Conservation (phyloP, 37 sponge, comb jelly and placozoan species). For the Eunapius fragilis region DNA sequence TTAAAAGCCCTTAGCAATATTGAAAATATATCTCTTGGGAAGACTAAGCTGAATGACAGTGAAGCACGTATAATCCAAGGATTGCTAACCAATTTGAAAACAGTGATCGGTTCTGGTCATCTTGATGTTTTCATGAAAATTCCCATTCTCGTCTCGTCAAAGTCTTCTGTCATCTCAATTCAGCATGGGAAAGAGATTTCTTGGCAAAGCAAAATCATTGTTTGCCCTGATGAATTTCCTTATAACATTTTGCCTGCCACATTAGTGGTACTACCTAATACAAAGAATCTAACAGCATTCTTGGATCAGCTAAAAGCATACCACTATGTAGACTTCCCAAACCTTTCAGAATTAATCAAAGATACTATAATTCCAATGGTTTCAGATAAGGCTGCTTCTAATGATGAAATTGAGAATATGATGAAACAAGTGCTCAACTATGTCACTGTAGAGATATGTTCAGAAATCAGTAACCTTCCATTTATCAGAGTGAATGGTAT, state of each 20-base stretch:
- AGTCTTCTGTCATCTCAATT: background rate
- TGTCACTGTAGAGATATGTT: no score
- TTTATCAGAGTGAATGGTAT: background rate
- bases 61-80: background rate
- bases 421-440: background rate
- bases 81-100: background rate
- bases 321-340: background rate
- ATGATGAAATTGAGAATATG: background rate
- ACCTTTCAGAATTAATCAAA: background rate
- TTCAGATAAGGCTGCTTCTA: background rate
- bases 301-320: background rate
- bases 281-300: background rate
- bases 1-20: background rate
- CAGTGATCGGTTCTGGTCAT: background rate
- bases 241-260: background rate
- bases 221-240: background rate
- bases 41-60: background rate
- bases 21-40: background rate
- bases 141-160: background rate
- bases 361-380: constrained; percentile 27
- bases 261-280: background rate
- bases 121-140: background rate
- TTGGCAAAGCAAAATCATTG: background rate
- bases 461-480: background rate
- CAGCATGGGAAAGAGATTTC: background rate